These are phyloP conservation scores for Solen grandis DNA, from an alignment of 1,140 invertebrate genomes.

Conservation along the genomic window DNA sequence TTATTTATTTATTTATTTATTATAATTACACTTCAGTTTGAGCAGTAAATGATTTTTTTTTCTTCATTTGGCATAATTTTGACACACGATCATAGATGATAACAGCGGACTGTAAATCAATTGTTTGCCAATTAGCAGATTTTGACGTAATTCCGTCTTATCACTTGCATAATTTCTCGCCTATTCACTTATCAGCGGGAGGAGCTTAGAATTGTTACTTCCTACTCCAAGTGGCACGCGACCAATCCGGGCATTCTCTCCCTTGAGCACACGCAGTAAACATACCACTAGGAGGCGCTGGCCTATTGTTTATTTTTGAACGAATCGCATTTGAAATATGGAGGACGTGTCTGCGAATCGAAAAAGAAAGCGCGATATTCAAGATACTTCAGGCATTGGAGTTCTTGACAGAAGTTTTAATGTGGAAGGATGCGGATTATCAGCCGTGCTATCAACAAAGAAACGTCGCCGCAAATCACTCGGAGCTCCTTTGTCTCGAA, in stretches of 20 bases:
- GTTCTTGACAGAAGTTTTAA: constrained; percentile 39
- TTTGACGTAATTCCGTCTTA: no score
- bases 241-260: no score
- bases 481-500: neutral
- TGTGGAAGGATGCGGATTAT: constrained; percentile 37
- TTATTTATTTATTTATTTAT: no score
- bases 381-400: constrained; percentile 12
- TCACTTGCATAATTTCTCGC: no score
- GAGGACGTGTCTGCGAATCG: constrained; percentile 38
- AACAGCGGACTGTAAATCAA: neutral
- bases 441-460: constrained; percentile 19
- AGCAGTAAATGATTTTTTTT: no score
- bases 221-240: no score
- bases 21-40: no score
- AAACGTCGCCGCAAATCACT: constrained; percentile 33
- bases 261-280: neutral
- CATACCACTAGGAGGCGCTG: constrained; percentile 25
- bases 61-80: no score
- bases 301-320: no score
- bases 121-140: neutral
- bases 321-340: constrained; percentile 45
- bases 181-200: no score
- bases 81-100: no score
- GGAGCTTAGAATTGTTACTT: no score
- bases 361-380: constrained; percentile 54